A percentile compares a stretch with the other conserved stretches of the same genome.
These are phyloP conservation scores for Brachynemurus nebulosus DNA, from an alignment of 2,888 invertebrate genomes.

Conservation along the genomic window DNA sequence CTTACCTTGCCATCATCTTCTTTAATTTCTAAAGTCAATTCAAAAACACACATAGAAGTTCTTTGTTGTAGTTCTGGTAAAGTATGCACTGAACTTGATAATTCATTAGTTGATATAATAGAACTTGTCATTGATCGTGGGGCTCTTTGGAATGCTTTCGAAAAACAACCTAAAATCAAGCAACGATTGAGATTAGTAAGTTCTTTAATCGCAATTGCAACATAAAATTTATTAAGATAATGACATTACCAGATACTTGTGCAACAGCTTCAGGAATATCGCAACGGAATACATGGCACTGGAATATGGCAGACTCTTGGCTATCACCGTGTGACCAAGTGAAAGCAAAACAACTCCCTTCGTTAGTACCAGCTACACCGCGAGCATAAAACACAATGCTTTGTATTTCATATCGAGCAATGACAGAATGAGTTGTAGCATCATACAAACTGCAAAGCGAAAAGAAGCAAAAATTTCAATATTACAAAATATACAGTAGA, in stretches of 20 bases:
- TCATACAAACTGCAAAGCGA: constrained; percentile 60
- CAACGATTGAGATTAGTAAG: neutral
- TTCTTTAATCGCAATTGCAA: too few relatives aligned
- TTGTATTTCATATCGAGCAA: constrained; percentile 81
- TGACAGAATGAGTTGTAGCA: constrained; percentile 64
- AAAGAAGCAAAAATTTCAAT: too few relatives aligned
- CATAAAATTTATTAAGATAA: neutral
- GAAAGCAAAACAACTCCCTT: constrained; percentile 94
- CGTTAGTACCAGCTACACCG: constrained; percentile 66
- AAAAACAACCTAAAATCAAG: constrained; percentile 58
- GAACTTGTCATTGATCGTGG: constrained; percentile 73
- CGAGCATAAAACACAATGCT: constrained; percentile 91
- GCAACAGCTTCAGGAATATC: constrained; percentile 86
- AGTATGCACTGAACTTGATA: constrained; percentile 46
- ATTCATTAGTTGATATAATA: constrained; percentile 38
- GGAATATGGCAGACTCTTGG: constrained; percentile 76
- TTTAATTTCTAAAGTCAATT: constrained; percentile 85
- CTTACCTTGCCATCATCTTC: constrained; percentile 77
- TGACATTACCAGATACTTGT: constrained; percentile 51
- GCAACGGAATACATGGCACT: constrained; percentile 95
- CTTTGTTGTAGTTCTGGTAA: constrained; percentile 40
- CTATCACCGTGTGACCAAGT: constrained; percentile 92
- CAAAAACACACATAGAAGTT: constrained; percentile 64
- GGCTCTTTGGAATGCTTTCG: constrained; percentile 84
- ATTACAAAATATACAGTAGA: too few relatives aligned